phyloP scores from a whole-genome alignment of 1,140 invertebrate genomes.

The Hermatobates lingyangjiaoensis region DNA sequence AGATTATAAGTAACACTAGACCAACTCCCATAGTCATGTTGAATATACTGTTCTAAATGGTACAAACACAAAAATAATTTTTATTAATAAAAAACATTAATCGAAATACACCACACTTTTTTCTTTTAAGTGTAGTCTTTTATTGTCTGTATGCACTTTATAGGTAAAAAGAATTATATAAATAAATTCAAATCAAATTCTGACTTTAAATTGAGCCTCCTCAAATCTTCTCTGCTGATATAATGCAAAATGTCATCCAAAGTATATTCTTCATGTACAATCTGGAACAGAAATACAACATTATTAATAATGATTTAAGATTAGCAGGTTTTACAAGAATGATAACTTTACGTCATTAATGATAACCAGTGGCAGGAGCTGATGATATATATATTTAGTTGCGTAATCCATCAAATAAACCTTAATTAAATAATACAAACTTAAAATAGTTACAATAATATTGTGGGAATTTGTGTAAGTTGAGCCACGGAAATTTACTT shows the following conservation, averaged over 20 bases:
- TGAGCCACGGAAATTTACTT: no score
- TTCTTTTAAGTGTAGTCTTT: neutral
- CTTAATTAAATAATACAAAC: neutral
- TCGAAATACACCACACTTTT: neutral
- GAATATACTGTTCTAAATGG: neutral
- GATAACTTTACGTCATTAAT: neutral
- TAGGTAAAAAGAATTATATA: neutral
- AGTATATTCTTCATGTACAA: conserved; percentile 55
- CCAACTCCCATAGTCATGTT: no score
- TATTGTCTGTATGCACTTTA: neutral
- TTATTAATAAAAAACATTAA: neutral
- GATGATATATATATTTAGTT: neutral
- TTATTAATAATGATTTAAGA: conserved; percentile 5
- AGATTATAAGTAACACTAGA: no score
- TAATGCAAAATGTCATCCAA: conserved; percentile 55
- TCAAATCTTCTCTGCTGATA: conserved; percentile 55
- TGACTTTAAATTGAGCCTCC: conserved; percentile 48
- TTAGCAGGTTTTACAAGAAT: conserved; percentile 3
- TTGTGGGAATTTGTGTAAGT: no score
- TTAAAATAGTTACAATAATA: neutral
- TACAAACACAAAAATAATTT: neutral
- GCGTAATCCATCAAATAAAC: neutral
- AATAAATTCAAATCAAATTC: conserved; percentile 9
- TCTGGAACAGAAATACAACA: conserved; percentile 26
- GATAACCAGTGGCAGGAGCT: neutral